Evolutionary conservation across 1,140 invertebrate genomes (phyloP), one percentile per base, ranked within the genome.

Genomic region (Platyscapa corneri): DNA sequence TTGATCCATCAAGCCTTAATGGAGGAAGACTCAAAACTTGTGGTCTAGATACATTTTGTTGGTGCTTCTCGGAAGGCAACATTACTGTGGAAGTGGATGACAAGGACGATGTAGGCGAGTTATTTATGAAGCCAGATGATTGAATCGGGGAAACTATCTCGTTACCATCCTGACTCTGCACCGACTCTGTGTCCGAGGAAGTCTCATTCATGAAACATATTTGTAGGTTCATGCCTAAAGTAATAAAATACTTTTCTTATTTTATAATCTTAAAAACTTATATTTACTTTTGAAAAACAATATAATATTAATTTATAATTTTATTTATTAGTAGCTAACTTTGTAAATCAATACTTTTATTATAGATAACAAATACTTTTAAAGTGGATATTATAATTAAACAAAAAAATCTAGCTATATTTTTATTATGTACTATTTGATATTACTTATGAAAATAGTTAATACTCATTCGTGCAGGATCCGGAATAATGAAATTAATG

Each of bases 181-280:
- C 95, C 77, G 96, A 96, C 91, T 97, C 96, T 86, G 94, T 96
- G 89, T 98, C 97, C 75, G 97, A 97, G 30, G 96, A 96, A 72
- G 97, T 97, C 90, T 99, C 97, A 92, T 98, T 98, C 97, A 98
- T 97, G 92, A 98, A 98, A 94, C 97, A 98, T 89, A 98, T 98
- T 94, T 98, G 97, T 30, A 98, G 95, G 94, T 98, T 98, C 96
- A 97, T 98, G 82, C 97, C 96, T 97, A 60, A 27, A 60, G 14
- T 27, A 3, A 60, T 27, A 27, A 60, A 46, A 46, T 46, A 46
- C 42, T 46, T 46, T 46, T 46, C 42, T 46, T 5, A 46, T 46
- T 46, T 46, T 46, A 7, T 46, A 12, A 46, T 12, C 5, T 46
- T 46, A 46, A 46, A 7, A 46, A 46, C 12, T 46, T 46, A 46